Evolutionary conservation across 2,888 invertebrate genomes (phyloP).

Genomic region (Spilosoma lubricipeda): DNA sequence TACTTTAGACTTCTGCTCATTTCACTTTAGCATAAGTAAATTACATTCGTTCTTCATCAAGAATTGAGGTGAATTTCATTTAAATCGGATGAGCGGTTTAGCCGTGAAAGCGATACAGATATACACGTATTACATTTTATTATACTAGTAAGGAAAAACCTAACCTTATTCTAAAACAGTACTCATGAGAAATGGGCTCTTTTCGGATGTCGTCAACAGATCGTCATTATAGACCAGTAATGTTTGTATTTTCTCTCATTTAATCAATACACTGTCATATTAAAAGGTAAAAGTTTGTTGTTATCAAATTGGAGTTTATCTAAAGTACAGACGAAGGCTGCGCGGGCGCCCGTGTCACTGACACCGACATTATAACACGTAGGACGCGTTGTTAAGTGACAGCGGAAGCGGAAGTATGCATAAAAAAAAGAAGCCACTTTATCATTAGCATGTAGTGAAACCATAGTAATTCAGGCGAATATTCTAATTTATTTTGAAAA

Average conservation of each 20-base stretch:
- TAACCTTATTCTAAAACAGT: neutral
- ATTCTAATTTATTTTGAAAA: neutral
- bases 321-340: slow-evolving; percentile 67
- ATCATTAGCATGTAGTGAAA: too few relatives aligned
- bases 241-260: neutral
- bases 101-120: too few relatives aligned
- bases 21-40: neutral
- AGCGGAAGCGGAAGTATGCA: slow-evolving; percentile 40
- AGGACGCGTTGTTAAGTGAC: slow-evolving; percentile 26
- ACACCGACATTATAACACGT: slow-evolving; percentile 57
- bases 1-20: too few relatives aligned
- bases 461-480: neutral
- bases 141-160: neutral
- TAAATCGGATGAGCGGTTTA: too few relatives aligned
- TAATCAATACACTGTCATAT: neutral
- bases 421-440: neutral
- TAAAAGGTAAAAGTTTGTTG: slow-evolving; percentile 35
- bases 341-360: slow-evolving; percentile 78
- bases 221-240: neutral
- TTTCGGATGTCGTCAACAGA: neutral
- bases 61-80: too few relatives aligned
- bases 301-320: slow-evolving; percentile 63
- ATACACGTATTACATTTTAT: neutral
- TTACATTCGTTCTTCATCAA: neutral
- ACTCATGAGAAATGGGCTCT: neutral